Evolutionary conservation across 2,888 invertebrate species (phyloP), one percentile per base, ranked within the genome.

Genomic region (Pediacus dermestoides): DNA sequence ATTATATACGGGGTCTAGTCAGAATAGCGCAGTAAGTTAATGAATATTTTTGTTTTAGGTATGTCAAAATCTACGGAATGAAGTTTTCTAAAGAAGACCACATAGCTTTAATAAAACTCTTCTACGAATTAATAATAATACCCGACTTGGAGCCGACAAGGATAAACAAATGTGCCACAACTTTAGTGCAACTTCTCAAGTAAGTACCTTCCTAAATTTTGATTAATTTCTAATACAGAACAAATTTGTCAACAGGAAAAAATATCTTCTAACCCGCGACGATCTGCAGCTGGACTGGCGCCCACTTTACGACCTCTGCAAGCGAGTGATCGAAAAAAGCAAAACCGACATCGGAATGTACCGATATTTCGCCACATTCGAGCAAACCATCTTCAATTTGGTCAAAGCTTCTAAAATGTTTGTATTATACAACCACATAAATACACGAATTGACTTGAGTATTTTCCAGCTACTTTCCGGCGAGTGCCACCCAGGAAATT

Each of bases 31-130:
- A n/a, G n/a, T n/a, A n/a, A n/a, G n/a, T n/a, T n/a, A n/a, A n/a
- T n/a, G 26, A 44, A 38, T 11, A 22, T 37, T 38, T 10, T 32
- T 27, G 16, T 36, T 50, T 51, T 57, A 93, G 92, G 57, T 94
- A 89, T 60, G 78, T 93, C 35, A 78, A 81, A 57, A 72, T 91
- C 41, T 89, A 90, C 72, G 90, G 90, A 3, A 67, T 85, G 47
- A 89, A 88, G 64, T 92, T 95, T 69, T 82, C 85, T 1, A 94
- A 93, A 67, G 85, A 88, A 52, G 93, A 94, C 64, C 94, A 95
- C 65, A 76, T 94, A 32, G 70, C 76, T 10, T 75, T 95, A 30
- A 79, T 94, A 28, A 83, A 88, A 59, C 66, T 93, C 38, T 76
- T 85, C 39, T 86, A 83, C 66, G 85, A 92, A 60, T 69, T 91